Base-by-base conservation (phyloP, 2,797 vertebrate genomes). In the Limosa lapponica region DNA sequence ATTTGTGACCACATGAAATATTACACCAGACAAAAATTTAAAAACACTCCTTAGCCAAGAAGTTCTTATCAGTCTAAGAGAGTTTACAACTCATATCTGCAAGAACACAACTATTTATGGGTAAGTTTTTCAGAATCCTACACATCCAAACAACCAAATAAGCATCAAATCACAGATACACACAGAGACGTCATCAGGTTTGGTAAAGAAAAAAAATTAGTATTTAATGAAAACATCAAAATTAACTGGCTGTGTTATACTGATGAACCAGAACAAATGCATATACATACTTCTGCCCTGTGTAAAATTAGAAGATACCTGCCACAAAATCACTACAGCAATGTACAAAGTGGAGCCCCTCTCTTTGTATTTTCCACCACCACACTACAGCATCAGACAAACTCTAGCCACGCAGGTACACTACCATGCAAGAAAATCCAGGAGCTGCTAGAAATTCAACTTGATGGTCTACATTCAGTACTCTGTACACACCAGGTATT, bases 21-120 rank as follows among this genome's bases (percentile, higher is more conserved):
- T 1, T 37, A 34, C 7, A 32, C 0, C 0, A 77, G 54, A 39
- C 6, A 62, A 57, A 71, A 69, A 58, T 2, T 46, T 3, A 28
- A 57, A 64, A 43, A 4, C 16, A 48, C 5, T 37, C 37, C 15
- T 71, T 13, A 71, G 18, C 25, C n/a, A 65, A 37, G 2, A 86
- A 64, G 15, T 13, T 62, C 32, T 44, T 82, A 41, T 6, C 37
- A 13, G 9, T 58, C 37, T 65, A 55, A 54, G 7, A 9, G 0
- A 87, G 30, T 5, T 85, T 54, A 61, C 10, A 70, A 22, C 14
- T 61, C 84, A 24, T 2, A 65, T 17, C 28, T 77, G 43, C 55
- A 87, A 58, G 34, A 75, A 22, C 19, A 55, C 15, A 46, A 75
- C 15, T 55, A 12, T 10, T 79, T 43, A 34, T 0, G 2, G 12